Conservation (phyloP, 2,113 vertebrate species). For the Rutilus rutilus region DNA sequence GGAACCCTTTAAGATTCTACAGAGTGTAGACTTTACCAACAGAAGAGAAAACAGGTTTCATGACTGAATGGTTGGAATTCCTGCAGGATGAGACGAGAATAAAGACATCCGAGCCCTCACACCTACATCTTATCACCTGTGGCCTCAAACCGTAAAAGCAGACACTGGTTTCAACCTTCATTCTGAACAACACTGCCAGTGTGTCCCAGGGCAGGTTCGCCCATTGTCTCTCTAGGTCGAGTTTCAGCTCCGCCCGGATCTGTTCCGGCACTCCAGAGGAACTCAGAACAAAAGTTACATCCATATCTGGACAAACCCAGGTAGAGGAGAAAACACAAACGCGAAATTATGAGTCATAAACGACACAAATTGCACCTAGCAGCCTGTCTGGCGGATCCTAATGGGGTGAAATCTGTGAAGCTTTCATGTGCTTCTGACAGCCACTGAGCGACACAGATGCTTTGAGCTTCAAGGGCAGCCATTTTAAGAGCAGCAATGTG, state of each 20-base stretch:
- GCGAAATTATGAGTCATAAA: neutral
- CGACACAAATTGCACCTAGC: constrained; percentile 54
- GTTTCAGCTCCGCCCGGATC: constrained; percentile 94
- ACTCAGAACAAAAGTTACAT: constrained; percentile 87
- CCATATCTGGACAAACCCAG: constrained; percentile 68
- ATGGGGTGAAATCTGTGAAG: constrained; percentile 87
- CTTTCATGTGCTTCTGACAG: constrained; percentile 90
- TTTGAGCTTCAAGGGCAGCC: constrained; percentile 92
- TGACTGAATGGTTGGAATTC: constrained; percentile 25
- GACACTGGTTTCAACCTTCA: constrained; percentile 54
- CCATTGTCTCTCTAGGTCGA: constrained; percentile 89
- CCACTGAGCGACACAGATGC: constrained; percentile 90
- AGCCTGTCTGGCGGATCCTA: constrained; percentile 60
- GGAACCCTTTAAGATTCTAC: too few relatives aligned
- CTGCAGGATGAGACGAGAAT: constrained; percentile 23
- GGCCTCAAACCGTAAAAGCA: constrained; percentile 3
- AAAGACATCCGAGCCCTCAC: constrained; percentile 2
- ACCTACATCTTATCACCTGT: constrained; percentile 17
- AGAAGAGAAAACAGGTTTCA: neutral
- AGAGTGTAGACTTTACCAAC: too few relatives aligned
- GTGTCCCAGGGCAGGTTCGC: constrained; percentile 82
- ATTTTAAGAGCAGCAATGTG: constrained; percentile 89
- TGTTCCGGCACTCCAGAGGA: constrained; percentile 68
- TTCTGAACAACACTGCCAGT: constrained; percentile 66
- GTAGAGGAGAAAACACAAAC: constrained; percentile 49